A percentile compares a stretch with the other conserved stretches of the same genome.
Conservation (phyloP, 2,888 invertebrate species). For the Pristionchus maxplancki region DNA sequence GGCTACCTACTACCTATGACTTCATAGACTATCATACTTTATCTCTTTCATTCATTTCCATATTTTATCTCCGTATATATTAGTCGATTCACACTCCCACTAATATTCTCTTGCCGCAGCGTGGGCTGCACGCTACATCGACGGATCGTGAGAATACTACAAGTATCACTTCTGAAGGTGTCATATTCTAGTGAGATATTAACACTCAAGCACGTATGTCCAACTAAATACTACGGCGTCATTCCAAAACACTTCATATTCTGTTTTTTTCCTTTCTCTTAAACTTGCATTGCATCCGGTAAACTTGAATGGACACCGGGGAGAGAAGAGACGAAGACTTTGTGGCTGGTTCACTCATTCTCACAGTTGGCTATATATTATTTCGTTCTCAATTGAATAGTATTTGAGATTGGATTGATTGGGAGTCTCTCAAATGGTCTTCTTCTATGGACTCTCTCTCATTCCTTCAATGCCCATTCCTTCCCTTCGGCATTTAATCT, state of each 20-base stretch:
- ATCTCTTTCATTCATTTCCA: neutral
- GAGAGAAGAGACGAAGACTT: constrained; percentile 22
- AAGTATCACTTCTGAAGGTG: neutral
- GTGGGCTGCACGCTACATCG: neutral
- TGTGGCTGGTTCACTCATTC: constrained; percentile 7
- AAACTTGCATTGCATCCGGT: neutral
- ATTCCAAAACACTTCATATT: neutral
- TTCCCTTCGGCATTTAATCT: constrained; percentile 31
- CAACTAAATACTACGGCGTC: neutral
- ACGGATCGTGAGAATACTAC: neutral
- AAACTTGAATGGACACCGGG: neutral
- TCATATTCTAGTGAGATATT: neutral
- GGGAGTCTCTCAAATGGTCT: constrained; percentile 2
- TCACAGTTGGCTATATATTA: neutral
- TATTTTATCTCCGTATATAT: no score
- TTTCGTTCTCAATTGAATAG: neutral
- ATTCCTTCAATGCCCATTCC: neutral
- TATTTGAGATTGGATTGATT: constrained; percentile 11
- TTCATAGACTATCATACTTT: neutral
- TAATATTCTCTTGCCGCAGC: neutral
- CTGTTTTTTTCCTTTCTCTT: neutral
- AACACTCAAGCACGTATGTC: neutral
- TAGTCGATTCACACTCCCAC: neutral
- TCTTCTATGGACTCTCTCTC: neutral
- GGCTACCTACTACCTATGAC: neutral